Conservation (phyloP, 2,888 invertebrate genomes). For the Salpingus planirostris region DNA sequence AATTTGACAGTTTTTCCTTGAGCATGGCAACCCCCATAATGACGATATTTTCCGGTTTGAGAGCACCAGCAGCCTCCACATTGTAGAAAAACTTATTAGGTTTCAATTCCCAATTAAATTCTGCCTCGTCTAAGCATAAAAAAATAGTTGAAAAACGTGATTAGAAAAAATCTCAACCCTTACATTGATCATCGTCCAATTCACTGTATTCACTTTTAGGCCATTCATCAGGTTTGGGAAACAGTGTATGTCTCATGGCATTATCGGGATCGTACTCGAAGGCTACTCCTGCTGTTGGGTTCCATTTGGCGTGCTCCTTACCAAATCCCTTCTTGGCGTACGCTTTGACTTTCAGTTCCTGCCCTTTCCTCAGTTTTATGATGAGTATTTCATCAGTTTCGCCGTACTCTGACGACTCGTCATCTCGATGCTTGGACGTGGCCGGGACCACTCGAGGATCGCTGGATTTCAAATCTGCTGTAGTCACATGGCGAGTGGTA, state of each 20-base stretch:
- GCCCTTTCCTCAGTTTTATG: constrained; percentile 69
- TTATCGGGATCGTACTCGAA: constrained; percentile 99
- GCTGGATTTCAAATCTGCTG: constrained; percentile 88
- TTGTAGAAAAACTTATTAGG: constrained; percentile 97
- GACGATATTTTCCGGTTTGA: constrained; percentile 95
- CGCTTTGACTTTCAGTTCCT: constrained; percentile 83
- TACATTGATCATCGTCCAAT: constrained; percentile 81
- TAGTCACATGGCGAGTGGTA: constrained; percentile 90
- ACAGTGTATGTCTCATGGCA: constrained; percentile 88
- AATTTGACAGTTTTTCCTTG: constrained; percentile 90
- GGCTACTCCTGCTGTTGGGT: constrained; percentile 95
- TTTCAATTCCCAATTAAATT: constrained; percentile 88
- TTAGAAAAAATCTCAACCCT: not conserved
- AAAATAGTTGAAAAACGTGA: too few species aligned
- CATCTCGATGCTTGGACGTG: constrained; percentile 84
- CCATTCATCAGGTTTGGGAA: constrained; percentile 97
- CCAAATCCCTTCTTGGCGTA: constrained; percentile 95
- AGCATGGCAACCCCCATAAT: constrained; percentile 87
- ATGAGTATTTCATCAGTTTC: constrained; percentile 82
- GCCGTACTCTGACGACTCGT: constrained; percentile 88
- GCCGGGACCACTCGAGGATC: constrained; percentile 89
- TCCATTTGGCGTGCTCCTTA: constrained; percentile 99
- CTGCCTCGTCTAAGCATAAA: constrained; percentile 80
- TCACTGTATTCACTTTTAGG: constrained; percentile 97
- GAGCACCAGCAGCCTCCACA: constrained; percentile 90